Evolutionary conservation across 2,113 vertebrate genomes (phyloP), one percentile per base, ranked within the genome.

Genomic region (Verasper variegatus): DNA sequence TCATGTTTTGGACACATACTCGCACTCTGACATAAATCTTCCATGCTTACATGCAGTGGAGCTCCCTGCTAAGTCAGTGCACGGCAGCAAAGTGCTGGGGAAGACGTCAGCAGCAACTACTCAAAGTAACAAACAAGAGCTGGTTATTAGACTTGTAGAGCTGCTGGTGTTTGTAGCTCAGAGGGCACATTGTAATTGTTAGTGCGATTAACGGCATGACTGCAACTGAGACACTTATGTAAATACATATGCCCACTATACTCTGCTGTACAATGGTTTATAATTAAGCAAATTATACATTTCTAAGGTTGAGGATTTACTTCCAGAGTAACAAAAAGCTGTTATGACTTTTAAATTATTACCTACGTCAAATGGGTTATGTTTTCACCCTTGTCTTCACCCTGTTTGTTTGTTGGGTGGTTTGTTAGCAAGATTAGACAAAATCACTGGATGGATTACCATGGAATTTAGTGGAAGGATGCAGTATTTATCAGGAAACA

Each of bases 1-100:
- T 90, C 88, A 76, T 88, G 89, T 91, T 91, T 87, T 91, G 90
- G 89, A 91, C 85, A 87, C 90, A 88, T 81, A 68, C 88, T 87
- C 76, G 60, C 87, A 69, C 72, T 83, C 84, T 93, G 91, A 89
- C 92, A 89, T 86, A 86, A 91, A 91, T 90, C 90, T 87, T 78
- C 84, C 80, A 68, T 85, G 83, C 91, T 88, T 74, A 91, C 80
- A 88, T 65, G 71, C 68, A 65, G 72, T 23, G 49, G 64, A 69
- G 74, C 47, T 61, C 74, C 56, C 67, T 81, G 80, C 69, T 60
- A 68, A 76, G 81, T 79, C 76, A 69, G 49, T 23, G 54, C 3
- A 7, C 51, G 12, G 67, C 59, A 76, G 74, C 63, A 66, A 74
- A 68, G 79, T 59, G 67, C 52, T 71, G 42, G 60, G 37, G 63